Conservation (phyloP, 2,797 vertebrate species). For the Epinephelus malabaricus region DNA sequence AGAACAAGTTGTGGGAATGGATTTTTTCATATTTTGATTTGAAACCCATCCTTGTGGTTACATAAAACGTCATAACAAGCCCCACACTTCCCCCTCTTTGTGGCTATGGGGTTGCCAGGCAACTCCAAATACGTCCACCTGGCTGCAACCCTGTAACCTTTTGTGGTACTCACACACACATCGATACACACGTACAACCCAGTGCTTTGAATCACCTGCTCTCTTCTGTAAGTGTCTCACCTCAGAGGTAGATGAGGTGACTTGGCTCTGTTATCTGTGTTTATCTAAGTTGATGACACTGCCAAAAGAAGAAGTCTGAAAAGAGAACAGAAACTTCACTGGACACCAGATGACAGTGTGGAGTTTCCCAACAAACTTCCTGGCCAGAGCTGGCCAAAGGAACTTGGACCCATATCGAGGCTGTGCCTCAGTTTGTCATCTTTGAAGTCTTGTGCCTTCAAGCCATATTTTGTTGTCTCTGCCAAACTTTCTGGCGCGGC, state of each 20-base stretch:
- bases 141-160: constrained; percentile 59
- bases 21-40: constrained; percentile 37
- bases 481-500: background rate
- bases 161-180: background rate
- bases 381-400: constrained; percentile 38
- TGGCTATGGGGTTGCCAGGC: constrained; percentile 72
- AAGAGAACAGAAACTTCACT: constrained; percentile 74
- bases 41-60: constrained; percentile 49
- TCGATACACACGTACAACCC: background rate
- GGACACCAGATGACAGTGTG: constrained; percentile 55
- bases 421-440: constrained; percentile 2
- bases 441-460: constrained; percentile 32
- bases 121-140: constrained; percentile 67
- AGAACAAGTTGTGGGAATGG: constrained; percentile 32
- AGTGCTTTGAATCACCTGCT: constrained; percentile 34
- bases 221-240: background rate
- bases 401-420: constrained; percentile 17
- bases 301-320: constrained; percentile 61
- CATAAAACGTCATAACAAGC: constrained; percentile 56
- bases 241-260: constrained; percentile 15
- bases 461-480: background rate
- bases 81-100: constrained; percentile 57
- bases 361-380: constrained; percentile 74
- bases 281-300: constrained; percentile 22
- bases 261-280: constrained; percentile 22